Percentiles rank a stretch among this genome's conserved stretches.
Evolutionary conservation across 2,888 invertebrate species (phyloP).

Genomic region (Disparrhopalites patrizii): DNA sequence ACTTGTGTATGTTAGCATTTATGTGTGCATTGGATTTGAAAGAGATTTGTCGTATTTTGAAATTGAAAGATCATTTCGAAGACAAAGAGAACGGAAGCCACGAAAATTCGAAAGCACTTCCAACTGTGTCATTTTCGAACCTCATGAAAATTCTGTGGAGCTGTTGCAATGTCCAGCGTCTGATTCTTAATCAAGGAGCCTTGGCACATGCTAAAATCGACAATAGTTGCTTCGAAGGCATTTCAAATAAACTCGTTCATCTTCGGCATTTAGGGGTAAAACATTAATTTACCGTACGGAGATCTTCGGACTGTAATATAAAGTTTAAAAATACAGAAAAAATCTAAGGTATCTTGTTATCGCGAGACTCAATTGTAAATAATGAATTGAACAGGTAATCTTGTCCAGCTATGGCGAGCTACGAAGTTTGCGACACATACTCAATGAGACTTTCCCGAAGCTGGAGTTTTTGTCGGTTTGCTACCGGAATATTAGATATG

Average conservation of each 20-base stretch:
- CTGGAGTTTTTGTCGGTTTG: neutral
- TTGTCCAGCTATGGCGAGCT: conserved; percentile 2
- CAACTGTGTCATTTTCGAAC: neutral
- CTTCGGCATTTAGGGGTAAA: neutral
- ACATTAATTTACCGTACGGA: no score
- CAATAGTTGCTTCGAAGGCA: neutral
- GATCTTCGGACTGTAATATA: no score
- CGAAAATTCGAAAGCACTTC: neutral
- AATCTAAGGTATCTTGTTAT: no score
- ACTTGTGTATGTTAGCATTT: no score
- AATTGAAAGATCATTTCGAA: neutral
- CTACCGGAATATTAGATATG: neutral
- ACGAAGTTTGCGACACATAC: neutral
- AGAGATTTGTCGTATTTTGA: no score
- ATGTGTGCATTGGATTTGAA: no score
- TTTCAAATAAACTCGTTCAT: neutral
- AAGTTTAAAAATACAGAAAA: no score
- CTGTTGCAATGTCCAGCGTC: neutral
- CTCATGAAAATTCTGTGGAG: neutral
- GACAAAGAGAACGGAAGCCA: neutral
- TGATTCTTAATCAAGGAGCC: neutral
- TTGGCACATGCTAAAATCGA: neutral
- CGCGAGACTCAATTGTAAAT: no score
- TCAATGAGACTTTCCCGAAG: conserved; percentile 2
- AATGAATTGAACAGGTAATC: neutral